Percentiles rank a stretch among this genome's conserved stretches.
phyloP scores from a whole-genome alignment of 2,113 vertebrate species.

The Cephalopterus ornatus region DNA sequence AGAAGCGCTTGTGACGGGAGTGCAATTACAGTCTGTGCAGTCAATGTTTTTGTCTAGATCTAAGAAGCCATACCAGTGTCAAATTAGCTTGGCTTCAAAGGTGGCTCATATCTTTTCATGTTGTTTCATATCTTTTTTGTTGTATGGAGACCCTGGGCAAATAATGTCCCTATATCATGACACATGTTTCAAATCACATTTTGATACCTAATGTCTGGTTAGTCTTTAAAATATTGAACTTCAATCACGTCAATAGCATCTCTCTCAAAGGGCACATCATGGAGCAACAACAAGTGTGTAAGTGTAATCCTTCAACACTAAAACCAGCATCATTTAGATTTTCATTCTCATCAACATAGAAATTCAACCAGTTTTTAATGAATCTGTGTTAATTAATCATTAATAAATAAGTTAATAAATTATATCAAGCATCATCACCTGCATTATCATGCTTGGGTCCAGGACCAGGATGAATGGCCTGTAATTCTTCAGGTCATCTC shows the following conservation, averaged over 20 bases:
- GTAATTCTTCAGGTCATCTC: not conserved
- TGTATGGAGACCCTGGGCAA: not conserved
- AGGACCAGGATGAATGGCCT: not conserved
- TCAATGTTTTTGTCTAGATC: not conserved
- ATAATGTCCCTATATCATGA: not conserved
- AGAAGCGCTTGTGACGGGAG: not conserved
- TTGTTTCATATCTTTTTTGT: not conserved
- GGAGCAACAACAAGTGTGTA: no score
- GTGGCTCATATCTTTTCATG: not conserved
- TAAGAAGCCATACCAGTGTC: not conserved
- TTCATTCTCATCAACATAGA: not conserved
- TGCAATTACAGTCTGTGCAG: not conserved
- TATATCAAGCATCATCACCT: not conserved
- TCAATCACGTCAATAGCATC: fast-evolving
- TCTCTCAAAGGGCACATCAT: not conserved
- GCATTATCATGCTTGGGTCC: not conserved
- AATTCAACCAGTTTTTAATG: not conserved
- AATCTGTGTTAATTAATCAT: not conserved
- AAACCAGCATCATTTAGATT: not conserved
- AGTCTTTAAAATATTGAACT: not conserved
- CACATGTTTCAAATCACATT: not conserved
- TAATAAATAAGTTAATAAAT: not conserved
- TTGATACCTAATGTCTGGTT: not conserved
- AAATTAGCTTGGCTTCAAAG: not conserved
- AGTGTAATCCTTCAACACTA: not conserved